These are phyloP conservation scores for Leptocoma aspasia DNA, from an alignment of 2,113 vertebrate species.

Conservation along the genomic window DNA sequence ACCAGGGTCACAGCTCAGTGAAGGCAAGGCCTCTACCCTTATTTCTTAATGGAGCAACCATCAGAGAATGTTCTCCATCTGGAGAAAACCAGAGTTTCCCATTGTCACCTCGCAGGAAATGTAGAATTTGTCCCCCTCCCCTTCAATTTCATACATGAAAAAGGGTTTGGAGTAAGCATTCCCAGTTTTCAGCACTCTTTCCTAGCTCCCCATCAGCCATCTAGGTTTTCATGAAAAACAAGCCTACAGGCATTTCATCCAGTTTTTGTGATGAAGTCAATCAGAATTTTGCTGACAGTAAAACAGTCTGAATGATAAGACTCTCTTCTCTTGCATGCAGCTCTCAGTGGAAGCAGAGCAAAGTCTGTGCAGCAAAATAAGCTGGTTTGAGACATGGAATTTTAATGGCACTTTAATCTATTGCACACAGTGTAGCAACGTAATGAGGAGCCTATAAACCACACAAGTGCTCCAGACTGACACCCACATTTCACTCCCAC, in stretches of 20 bases:
- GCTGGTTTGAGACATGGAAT: neutral
- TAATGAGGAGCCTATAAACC: conserved; percentile 9
- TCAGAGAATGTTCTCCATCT: neutral
- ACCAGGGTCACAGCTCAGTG: neutral
- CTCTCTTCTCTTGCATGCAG: neutral
- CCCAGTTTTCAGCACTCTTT: neutral
- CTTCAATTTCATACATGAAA: neutral
- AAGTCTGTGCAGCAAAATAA: neutral
- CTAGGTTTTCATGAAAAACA: neutral
- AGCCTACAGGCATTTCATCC: neutral
- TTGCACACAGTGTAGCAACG: neutral
- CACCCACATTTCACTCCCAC: conserved; percentile 13
- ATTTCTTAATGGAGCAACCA: neutral
- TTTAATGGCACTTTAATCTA: conserved; percentile 23
- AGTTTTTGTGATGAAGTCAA: neutral
- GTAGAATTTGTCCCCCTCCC: neutral
- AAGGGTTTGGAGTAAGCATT: neutral
- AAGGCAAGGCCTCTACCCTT: neutral
- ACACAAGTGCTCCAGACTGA: conserved; percentile 4
- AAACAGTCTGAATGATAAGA: neutral
- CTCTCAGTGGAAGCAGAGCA: neutral
- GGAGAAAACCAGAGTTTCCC: neutral
- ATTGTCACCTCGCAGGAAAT: neutral
- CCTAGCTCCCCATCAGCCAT: neutral
- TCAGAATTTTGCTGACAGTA: neutral